A percentile compares a stretch with the other conserved stretches of the same genome.
These are phyloP conservation scores for Triplophysa siluroides DNA, from an alignment of 2,113 vertebrate species.

Conservation along the genomic window DNA sequence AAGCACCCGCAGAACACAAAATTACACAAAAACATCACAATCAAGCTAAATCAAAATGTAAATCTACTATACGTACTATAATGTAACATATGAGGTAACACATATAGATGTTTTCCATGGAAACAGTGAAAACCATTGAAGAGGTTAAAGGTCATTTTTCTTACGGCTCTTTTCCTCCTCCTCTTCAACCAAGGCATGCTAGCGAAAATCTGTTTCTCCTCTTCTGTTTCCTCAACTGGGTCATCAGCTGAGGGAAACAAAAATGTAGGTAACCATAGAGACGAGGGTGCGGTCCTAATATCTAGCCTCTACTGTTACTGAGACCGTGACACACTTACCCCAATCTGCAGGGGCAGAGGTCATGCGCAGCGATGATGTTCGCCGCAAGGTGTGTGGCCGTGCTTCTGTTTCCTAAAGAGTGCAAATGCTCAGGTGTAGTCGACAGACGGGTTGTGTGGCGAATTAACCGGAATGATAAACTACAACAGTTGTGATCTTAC, in stretches of 20 bases:
- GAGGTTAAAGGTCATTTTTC: conserved; percentile 58
- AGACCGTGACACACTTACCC: conserved; percentile 50
- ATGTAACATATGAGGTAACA: background rate
- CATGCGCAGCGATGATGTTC: conserved; percentile 63
- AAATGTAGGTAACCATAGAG: conserved; percentile 49
- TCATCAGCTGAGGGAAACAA: conserved; percentile 56
- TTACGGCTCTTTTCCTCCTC: conserved; percentile 89
- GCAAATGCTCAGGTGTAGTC: background rate
- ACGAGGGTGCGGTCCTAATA: conserved; percentile 24
- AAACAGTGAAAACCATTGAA: background rate
- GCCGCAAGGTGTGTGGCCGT: conserved; percentile 69
- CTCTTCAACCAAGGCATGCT: conserved; percentile 87
- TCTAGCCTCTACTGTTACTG: conserved; percentile 11
- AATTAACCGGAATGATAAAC: background rate
- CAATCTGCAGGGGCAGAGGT: conserved; percentile 58
- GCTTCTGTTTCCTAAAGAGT: conserved; percentile 68
- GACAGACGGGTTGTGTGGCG: background rate
- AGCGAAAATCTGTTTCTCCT: conserved; percentile 72
- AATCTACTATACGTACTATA: background rate
- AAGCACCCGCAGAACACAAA: background rate
- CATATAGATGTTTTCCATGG: background rate
- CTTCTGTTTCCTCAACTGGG: conserved; percentile 64
- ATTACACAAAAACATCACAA: background rate
- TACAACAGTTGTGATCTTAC: conserved; percentile 75
- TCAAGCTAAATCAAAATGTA: background rate